Evolutionary conservation across 2,888 invertebrate genomes (phyloP), one percentile per base, ranked within the genome.

Genomic region (Drosophila ustulata): DNA sequence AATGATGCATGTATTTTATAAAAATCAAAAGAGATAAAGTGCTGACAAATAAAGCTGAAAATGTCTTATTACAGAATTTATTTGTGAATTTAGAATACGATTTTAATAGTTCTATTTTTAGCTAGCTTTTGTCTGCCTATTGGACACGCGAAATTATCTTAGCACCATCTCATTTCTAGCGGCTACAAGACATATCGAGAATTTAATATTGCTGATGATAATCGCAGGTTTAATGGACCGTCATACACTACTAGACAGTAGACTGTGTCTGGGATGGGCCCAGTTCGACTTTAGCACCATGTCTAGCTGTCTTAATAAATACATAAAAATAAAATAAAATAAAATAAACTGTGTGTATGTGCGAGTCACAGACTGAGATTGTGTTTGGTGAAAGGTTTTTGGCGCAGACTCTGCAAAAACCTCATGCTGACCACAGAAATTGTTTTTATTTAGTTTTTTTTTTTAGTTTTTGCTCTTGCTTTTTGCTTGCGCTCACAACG

Each of bases 391-490:
- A 56, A 56, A 56, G 56, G 56, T 34, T 46, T 46, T 56, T 56
- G 34, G 77, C 69, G 58, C 32, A 32, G 30, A 30, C 30, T 5
- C 30, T 30, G 30, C 30, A 7, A 34, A 55, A 59, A 56, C 41
- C 68, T 64, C 41, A 57, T 57, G 73, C 69, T 73, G 73, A 69
- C 73, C 73, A 61, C 49, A 69, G 49, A 67, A 73, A 72, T 59
- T 52, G 45, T 68, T 30, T 72, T 30, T 50, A 28, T 43, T 58
- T 66, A 30, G 43, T 46, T 30, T 57, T 28, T 25, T 52, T 11
- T 23, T 52, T 34, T 37, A n/a, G n/a, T n/a, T n/a, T 51, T 49
- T 32, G 9, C 30, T 53, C 26, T 39, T 51, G 34, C 9, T 55
- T 18, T 23, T 28, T 37, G 55, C 8, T 43, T 45, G 52, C 11